phyloP scores from a whole-genome alignment of 1,140 invertebrate species.

The Philaenus spumarius region DNA sequence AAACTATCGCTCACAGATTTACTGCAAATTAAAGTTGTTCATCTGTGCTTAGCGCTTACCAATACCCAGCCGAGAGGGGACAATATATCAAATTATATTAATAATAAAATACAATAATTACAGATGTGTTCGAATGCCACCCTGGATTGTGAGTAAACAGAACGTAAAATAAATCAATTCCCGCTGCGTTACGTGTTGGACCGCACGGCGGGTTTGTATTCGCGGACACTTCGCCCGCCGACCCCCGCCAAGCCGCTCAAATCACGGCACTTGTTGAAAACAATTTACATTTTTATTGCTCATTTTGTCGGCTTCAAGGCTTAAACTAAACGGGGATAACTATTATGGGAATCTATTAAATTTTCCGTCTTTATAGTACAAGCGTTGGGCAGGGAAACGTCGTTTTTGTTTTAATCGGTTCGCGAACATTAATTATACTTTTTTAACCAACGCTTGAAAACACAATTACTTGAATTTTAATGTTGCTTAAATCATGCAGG shows the following conservation, averaged over 20 bases:
- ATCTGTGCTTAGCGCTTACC: no score
- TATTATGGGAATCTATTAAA: constrained; percentile 13
- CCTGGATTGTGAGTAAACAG: constrained; percentile 5
- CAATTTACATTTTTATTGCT: constrained; percentile 21
- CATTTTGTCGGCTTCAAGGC: constrained; percentile 8
- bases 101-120: constrained; percentile 17
- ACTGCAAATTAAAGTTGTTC: background rate
- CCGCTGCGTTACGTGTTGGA: background rate
- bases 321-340: constrained; percentile 7
- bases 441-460: no score
- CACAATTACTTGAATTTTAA: no score
- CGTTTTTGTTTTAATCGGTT: no score
- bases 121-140: constrained; percentile 4
- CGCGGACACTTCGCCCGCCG: background rate
- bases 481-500: no score
- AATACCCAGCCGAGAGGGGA: no score
- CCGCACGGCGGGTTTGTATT: background rate
- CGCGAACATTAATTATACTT: no score
- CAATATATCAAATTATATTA: constrained; percentile 1
- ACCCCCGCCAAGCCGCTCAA: background rate
- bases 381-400: no score
- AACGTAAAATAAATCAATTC: constrained; percentile 1
- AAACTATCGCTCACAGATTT: constrained; percentile 2
- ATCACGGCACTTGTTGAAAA: constrained; percentile 15
- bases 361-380: background rate